Evolutionary conservation across 37 sponge, comb jelly and placozoan genomes (phyloP).

Genomic region (Oscarella lobularis): DNA sequence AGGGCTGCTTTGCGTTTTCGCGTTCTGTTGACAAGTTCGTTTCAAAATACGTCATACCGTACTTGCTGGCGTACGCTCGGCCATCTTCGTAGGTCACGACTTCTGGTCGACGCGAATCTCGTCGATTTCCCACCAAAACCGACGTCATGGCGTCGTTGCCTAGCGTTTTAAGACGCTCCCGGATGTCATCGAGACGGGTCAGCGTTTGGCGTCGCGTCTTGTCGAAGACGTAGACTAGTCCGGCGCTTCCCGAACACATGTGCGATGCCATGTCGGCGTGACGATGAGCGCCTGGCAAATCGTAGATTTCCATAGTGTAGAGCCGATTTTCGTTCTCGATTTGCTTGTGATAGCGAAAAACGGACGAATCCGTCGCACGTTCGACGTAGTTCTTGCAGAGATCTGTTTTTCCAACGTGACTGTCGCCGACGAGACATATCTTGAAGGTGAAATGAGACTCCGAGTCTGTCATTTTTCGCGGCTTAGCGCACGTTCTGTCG

Average conservation of each 20-base stretch:
- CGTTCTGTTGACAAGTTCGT: neutral
- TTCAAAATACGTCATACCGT: neutral
- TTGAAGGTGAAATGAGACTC: neutral
- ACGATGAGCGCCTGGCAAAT: neutral
- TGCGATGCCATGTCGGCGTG: neutral
- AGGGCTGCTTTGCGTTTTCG: neutral
- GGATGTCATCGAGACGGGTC: neutral
- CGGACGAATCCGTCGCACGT: neutral
- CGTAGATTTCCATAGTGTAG: neutral
- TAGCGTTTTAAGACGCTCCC: neutral
- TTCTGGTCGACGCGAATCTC: neutral
- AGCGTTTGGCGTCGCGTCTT: neutral
- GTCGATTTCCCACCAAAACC: neutral
- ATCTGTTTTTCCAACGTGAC: neutral
- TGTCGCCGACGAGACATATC: neutral
- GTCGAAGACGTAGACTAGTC: neutral
- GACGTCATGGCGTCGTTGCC: neutral
- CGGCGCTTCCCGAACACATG: neutral
- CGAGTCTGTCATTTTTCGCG: neutral
- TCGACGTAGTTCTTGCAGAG: neutral
- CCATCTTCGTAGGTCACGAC: neutral
- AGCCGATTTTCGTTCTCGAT: neutral
- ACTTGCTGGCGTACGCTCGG: neutral
- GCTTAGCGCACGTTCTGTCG: too few relatives aligned
- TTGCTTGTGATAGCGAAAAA: neutral